These are phyloP conservation scores for Helicoverpa zea DNA, from an alignment of 1,140 invertebrate species.

Conservation along the genomic window DNA sequence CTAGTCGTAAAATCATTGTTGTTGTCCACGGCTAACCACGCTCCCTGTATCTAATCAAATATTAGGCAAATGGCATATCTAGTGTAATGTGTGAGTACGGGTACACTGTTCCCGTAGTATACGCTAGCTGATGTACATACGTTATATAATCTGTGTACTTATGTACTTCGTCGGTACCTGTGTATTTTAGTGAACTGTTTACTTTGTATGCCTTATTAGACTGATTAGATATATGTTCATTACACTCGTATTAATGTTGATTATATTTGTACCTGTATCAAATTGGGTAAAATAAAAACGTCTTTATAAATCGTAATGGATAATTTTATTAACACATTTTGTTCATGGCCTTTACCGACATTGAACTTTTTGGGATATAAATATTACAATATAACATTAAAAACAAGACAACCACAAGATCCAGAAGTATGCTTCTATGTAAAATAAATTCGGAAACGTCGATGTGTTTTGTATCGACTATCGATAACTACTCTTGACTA, in stretches of 20 bases:
- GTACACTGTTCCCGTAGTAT: neutral
- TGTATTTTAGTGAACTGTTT: constrained; percentile 43
- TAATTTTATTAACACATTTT: constrained; percentile 30
- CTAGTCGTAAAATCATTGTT: neutral
- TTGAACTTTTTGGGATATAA: neutral
- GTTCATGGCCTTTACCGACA: neutral
- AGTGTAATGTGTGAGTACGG: constrained; percentile 3
- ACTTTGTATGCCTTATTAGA: constrained; percentile 43
- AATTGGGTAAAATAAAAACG: constrained; percentile 33
- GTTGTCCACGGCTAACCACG: neutral
- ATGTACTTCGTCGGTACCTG: constrained; percentile 46
- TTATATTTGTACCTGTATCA: constrained; percentile 35
- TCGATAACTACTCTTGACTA: constrained; percentile 16
- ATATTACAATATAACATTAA: neutral
- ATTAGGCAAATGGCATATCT: constrained; percentile 11
- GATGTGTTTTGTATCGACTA: neutral
- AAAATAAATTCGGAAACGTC: neutral
- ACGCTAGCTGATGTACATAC: neutral
- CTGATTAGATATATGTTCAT: constrained; percentile 44
- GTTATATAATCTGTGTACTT: constrained; percentile 18
- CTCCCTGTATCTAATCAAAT: constrained; percentile 15
- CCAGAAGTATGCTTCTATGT: neutral
- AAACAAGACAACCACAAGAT: neutral
- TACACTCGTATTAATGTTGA: constrained; percentile 37
- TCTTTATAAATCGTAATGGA: neutral